Base-by-base conservation (phyloP, 1,140 invertebrate genomes). In the Phocides pigmalion region DNA sequence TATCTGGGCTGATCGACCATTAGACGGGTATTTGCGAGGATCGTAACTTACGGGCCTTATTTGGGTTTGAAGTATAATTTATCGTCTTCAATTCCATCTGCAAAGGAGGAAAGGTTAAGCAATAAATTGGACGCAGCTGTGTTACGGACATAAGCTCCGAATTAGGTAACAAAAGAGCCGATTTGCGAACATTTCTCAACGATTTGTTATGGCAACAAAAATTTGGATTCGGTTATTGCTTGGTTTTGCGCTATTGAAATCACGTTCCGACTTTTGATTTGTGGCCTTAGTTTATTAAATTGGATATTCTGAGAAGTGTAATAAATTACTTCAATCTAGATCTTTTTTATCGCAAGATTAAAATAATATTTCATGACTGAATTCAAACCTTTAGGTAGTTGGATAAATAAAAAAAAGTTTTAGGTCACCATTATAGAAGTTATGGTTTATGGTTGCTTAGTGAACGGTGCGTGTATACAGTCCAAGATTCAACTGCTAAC, bases 31-130 rank as follows among this genome's bases (percentile, higher is more conserved):
- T 87, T 86, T 77, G 74, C 73, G 70, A 58, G 68, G 67, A 77
- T 73, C 82, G 85, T 84, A 89, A 89, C 77, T 89, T 87, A 85
- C 82, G 77, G 70, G 73, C 76, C 82, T 87, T 87, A 89, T 87
- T 87, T 84, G 83, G 84, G 79, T 86, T 86, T 84, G 78, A 89
- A 87, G 82, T 87, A 87, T 88, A 88, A 89, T 87, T 88, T 89
- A 89, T 88, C 76, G 83, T 83, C 80, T 87, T 89, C 87, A 89
- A 89, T 89, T 89, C 87, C 76, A 88, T 87, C 77, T 76, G 81
- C 73, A 78, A 79, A 82, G 81, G 72, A 82, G 81, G 83, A 90
- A 90, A 90, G 87, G 87, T 90, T 90, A 85, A 82, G 83, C 84
- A 74, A 89, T 90, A 90, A 90, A 90, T 90, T 77, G 84, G 82